Evolutionary conservation across 2,888 invertebrate species (phyloP), one percentile per base, ranked within the genome.

Genomic region (Drosophila kokeensis): DNA sequence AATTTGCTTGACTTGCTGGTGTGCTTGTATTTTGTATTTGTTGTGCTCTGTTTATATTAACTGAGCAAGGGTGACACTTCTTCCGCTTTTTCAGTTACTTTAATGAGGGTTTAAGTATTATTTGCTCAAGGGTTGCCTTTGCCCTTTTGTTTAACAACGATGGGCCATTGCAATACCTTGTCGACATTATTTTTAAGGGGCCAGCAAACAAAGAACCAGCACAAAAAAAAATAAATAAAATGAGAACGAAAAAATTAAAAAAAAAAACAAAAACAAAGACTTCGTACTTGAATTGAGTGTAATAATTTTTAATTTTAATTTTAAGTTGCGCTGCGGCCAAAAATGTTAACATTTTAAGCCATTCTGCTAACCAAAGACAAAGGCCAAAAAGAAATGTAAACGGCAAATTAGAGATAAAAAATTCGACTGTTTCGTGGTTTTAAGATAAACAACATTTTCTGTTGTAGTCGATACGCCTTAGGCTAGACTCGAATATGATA

Each of bases 41-140:
- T 67, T 78, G 65, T 74, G 64, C 88, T 85, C 85, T 90, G 85
- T 87, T 90, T 85, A 88, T 88, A 85, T 85, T 85, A 85, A 85
- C 85, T 82, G 72, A 82, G 90, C 85, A 80, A 85, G 85, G 90
- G 86, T 89, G 90, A 85, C 85, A 87, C 73, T 87, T 73, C 65
- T 61, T 38, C 29, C 32, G 10, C 38, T 29, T 63, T 65, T 71
- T 76, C 70, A 81, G 87, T 77, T 82, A 74, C 74, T 86, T 85
- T 85, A 87, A 90, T 90, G 89, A 87, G 87, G 87, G 86, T 88
- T 87, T 87, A 88, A 87, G 89, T 86, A 87, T 88, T 83, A 87
- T 87, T 90, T 87, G 88, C 81, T 76, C 80, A 76, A 86, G 88
- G 86, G 90, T 89, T 82, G 82, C 82, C 82, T 76, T 70, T 74